Conservation (phyloP, 2,888 invertebrate genomes). For the Melanostoma mellinum region DNA sequence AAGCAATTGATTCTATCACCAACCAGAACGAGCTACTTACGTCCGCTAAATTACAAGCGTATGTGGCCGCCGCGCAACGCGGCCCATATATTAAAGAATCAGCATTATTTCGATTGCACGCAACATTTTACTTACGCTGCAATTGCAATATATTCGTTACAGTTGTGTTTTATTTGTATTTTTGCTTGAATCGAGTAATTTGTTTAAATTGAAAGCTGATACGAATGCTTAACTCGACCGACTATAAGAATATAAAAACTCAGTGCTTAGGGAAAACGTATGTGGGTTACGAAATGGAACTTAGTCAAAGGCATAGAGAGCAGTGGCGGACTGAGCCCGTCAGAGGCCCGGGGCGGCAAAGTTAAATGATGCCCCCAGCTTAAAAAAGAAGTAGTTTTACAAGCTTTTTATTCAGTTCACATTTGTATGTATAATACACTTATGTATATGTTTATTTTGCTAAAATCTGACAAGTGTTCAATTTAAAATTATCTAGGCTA, state of each 20-base stretch:
- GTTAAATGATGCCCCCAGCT: too few species aligned
- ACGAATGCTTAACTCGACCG: background rate
- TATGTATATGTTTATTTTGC: too few species aligned
- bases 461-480: too few species aligned
- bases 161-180: constrained; percentile 10
- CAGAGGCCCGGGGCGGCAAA: too few species aligned
- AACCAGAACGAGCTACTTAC: constrained; percentile 34
- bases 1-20: constrained; percentile 37
- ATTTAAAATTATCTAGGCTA: too few species aligned
- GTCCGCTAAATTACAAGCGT: constrained; percentile 50
- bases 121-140: constrained; percentile 32
- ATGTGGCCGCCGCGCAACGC: constrained; percentile 47
- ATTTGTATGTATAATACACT: too few species aligned
- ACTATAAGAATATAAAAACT: constrained; percentile 18
- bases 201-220: constrained; percentile 17
- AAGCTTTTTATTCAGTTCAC: too few species aligned
- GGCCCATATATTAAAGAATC: constrained; percentile 45
- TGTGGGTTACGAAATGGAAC: constrained; percentile 60
- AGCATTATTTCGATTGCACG: constrained; percentile 55
- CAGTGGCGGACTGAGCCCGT: background rate
- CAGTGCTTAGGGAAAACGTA: constrained; percentile 62
- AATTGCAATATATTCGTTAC: background rate
- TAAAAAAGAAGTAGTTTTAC: too few species aligned
- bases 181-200: constrained; percentile 19
- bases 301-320: background rate